Evolutionary conservation across 2,113 vertebrate species (phyloP).

Genomic region (Euleptes europaea): DNA sequence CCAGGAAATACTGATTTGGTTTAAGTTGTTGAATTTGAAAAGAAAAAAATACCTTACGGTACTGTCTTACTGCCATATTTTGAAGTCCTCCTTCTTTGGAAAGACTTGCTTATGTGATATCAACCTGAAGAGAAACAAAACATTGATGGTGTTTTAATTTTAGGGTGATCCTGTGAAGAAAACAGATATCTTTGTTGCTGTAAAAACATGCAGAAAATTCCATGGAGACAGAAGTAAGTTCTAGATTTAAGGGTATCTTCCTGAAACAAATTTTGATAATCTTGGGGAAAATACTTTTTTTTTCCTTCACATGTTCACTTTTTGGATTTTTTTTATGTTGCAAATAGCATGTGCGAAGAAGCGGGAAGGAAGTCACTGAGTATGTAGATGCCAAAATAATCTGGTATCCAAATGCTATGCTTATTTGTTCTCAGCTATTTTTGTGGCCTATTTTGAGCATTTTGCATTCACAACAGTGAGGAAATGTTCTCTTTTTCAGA

Average conservation of each 20-base stretch:
- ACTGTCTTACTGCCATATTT: background rate
- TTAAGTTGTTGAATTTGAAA: background rate
- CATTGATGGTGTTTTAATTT: conserved; percentile 41
- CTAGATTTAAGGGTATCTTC: conserved; percentile 29
- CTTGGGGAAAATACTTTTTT: background rate
- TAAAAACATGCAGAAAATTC: conserved; percentile 96
- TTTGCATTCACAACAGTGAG: background rate
- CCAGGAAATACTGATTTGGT: background rate
- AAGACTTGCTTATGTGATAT: background rate
- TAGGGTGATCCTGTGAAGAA: conserved; percentile 87
- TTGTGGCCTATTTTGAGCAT: background rate
- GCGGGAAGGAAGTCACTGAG: background rate
- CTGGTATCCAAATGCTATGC: background rate
- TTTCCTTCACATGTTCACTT: background rate
- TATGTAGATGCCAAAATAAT: background rate
- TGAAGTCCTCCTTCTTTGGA: background rate
- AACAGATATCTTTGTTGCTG: conserved; percentile 90
- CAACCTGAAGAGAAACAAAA: background rate
- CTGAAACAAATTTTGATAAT: conserved; percentile 21
- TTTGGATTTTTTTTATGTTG: conserved; percentile 8
- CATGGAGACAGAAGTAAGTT: conserved; percentile 92
- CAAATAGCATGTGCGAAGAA: background rate
- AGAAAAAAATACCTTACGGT: conserved; percentile 4
- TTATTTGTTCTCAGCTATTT: background rate
- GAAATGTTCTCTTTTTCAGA: background rate